Evolutionary conservation across 2,113 vertebrate genomes (phyloP), one percentile per base, ranked within the genome.

Genomic region (Hippoglossus stenolepis): DNA sequence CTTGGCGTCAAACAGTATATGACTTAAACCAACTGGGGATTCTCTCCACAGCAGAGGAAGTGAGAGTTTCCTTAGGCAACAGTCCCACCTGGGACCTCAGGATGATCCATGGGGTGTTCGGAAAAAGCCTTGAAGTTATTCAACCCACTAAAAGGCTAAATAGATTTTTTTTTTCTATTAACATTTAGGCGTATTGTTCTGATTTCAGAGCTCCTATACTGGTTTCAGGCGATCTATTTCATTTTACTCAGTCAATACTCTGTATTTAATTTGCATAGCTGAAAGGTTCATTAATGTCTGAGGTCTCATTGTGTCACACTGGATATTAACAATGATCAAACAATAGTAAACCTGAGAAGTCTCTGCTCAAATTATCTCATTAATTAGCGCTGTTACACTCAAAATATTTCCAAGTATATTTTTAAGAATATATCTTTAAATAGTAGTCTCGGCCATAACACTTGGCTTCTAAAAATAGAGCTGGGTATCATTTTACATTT

Each of bases 151-250:
- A 94, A 92, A 92, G 89, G 90, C 93, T 94, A 95, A 95, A 95
- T 95, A 94, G 94, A 95, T 95, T 94, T 95, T 91, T 65, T 94
- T 65, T 94, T 94, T 95, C 93, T 95, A 95, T 95, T 95, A 94
- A 90, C 93, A 91, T 90, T 94, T 86, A 85, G 93, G 85, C 87
- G 67, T 86, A 88, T 94, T 94, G 91, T 88, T 94, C 91, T 80
- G 89, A 90, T 93, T 92, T 87, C 79, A 68, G 73, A 82, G 83
- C 81, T 77, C 80, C 83, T 65, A 74, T 73, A 73, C 84, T 89
- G 90, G 90, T 90, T 94, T 90, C 77, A 90, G 89, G 92, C 87
- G 62, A 91, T 91, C 80, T 87, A 60, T 91, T 92, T 91, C 65
- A 87, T 92, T 93, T 87, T 85, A 83, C 68, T 77, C 85, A 75